Evolutionary conservation across 2,888 invertebrate species (phyloP).

Genomic region (Drosophila tanythrix): DNA sequence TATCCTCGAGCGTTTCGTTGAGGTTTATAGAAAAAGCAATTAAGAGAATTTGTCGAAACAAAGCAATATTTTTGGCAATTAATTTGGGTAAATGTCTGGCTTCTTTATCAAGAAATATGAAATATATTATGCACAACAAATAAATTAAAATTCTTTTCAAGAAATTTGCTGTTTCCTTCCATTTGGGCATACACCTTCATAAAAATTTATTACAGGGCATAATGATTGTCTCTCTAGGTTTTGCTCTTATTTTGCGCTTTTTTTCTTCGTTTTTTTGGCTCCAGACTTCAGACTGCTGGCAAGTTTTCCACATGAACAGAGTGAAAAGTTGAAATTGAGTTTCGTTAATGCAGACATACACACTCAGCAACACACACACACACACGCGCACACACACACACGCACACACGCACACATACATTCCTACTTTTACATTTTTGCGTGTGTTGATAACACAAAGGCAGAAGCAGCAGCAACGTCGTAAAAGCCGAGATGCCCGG

Average conservation of each 20-base stretch:
- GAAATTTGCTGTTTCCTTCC: slow-evolving; percentile 15
- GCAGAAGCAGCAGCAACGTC: slow-evolving; percentile 24
- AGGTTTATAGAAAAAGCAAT: neutral
- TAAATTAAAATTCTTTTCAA: slow-evolving; percentile 12
- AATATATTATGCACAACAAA: neutral
- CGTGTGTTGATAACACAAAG: slow-evolving; percentile 55
- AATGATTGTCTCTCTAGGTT: slow-evolving; percentile 30
- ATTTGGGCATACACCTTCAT: slow-evolving; percentile 15
- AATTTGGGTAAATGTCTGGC: neutral
- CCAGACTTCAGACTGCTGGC: slow-evolving; percentile 47
- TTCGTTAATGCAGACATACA: slow-evolving; percentile 62
- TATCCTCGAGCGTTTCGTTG: neutral
- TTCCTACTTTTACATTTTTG: slow-evolving; percentile 33
- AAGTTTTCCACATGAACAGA: slow-evolving; percentile 70
- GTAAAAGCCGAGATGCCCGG: slow-evolving; percentile 47
- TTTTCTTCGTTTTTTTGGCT: slow-evolving; percentile 8
- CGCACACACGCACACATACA: neutral
- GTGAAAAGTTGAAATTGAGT: slow-evolving; percentile 71
- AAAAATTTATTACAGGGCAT: slow-evolving; percentile 37
- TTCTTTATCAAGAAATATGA: neutral
- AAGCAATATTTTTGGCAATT: neutral
- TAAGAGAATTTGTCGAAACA: neutral
- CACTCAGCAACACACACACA: slow-evolving; percentile 8
- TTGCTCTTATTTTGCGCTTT: neutral
- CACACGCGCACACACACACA: slow-evolving; percentile 9